These are phyloP conservation scores for Lontra canadensis DNA, from an alignment of 2,113 vertebrate genomes.

Conservation along the genomic window DNA sequence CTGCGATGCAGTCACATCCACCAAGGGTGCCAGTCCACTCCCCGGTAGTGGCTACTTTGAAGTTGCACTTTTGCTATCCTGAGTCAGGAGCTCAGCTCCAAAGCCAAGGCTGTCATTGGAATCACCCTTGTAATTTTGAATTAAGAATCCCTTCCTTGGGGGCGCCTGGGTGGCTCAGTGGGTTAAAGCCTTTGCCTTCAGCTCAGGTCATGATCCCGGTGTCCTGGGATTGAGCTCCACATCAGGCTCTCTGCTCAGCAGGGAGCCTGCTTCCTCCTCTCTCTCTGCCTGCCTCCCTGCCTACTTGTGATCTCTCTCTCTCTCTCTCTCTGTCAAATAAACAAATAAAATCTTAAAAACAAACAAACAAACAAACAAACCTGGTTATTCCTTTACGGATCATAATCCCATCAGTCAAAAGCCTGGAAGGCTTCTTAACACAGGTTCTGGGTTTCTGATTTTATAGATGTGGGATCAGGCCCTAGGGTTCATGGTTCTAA, in stretches of 20 bases:
- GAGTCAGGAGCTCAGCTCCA: neutral
- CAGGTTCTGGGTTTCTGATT: neutral
- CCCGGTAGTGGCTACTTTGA: neutral
- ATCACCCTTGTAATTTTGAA: neutral
- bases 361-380: neutral
- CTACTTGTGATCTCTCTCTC: too few species aligned
- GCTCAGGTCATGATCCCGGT: too few species aligned
- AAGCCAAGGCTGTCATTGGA: neutral
- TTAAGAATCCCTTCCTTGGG: neutral
- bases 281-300: too few species aligned
- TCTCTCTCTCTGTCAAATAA: too few species aligned
- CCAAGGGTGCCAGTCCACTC: neutral
- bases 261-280: too few species aligned
- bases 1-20: neutral
- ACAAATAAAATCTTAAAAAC: too few species aligned
- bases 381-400: neutral
- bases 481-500: neutral
- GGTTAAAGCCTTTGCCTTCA: too few species aligned
- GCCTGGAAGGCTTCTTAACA: neutral
- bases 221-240: too few species aligned
- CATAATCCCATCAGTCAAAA: neutral
- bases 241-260: too few species aligned
- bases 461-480: neutral
- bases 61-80: neutral
- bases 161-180: too few species aligned